Evolutionary conservation across 2,113 vertebrate genomes (phyloP).

Genomic region (Crocuta crocuta): DNA sequence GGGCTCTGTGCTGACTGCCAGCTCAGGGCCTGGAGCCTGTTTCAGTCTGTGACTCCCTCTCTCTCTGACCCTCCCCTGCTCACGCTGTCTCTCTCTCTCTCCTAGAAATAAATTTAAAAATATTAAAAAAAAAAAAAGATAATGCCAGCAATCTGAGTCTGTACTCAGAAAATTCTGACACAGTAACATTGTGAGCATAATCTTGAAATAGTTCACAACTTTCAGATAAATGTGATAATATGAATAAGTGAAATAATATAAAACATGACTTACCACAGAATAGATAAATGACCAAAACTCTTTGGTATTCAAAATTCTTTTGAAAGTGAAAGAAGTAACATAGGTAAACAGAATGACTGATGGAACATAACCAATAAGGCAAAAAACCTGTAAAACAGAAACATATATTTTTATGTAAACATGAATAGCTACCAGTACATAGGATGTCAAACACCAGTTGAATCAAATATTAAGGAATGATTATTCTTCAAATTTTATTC

Average conservation of each 20-base stretch:
- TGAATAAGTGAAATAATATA: background rate
- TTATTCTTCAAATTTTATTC: slow-evolving; percentile 32
- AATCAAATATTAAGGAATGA: background rate
- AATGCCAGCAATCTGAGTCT: background rate
- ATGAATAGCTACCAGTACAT: background rate
- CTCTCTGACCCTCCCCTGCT: too few species aligned
- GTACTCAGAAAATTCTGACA: background rate
- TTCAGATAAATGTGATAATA: background rate
- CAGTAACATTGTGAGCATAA: background rate
- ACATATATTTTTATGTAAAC: background rate
- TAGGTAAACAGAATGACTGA: slow-evolving; percentile 96
- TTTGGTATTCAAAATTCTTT: slow-evolving; percentile 93
- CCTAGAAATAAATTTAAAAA: too few species aligned
- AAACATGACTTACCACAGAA: slow-evolving; percentile 93
- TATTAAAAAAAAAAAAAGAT: background rate
- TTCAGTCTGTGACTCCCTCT: too few species aligned
- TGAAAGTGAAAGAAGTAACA: slow-evolving; percentile 94
- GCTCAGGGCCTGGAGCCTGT: too few species aligned
- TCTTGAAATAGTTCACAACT: background rate
- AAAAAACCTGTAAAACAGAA: slow-evolving; percentile 90
- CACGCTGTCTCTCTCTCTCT: too few species aligned
- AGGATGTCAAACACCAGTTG: background rate
- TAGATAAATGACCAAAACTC: slow-evolving; percentile 97
- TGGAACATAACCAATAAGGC: slow-evolving; percentile 93
- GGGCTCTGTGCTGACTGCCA: too few species aligned